These are phyloP conservation scores for Ylistrum balloti DNA, from an alignment of 1,140 invertebrate species.

Conservation along the genomic window DNA sequence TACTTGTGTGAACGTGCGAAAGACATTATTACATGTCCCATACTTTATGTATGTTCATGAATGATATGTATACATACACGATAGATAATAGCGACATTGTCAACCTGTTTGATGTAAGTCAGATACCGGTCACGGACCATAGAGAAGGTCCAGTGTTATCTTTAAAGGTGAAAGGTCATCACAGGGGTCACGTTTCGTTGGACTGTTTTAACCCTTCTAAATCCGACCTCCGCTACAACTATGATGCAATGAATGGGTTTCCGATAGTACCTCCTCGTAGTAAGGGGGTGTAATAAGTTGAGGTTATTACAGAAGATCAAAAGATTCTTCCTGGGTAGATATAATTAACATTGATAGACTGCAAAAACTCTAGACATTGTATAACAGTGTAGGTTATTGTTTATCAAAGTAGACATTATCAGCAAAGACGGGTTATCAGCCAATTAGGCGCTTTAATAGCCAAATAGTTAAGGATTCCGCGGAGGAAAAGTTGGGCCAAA, in stretches of 20 bases:
- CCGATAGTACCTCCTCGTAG: conserved; percentile 1
- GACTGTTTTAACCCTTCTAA: conserved; percentile 33
- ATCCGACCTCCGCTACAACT: conserved; percentile 24
- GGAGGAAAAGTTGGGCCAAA: conserved; percentile 12
- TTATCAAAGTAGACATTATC: neutral
- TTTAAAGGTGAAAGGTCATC: conserved; percentile 33
- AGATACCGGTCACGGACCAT: neutral
- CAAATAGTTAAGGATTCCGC: neutral
- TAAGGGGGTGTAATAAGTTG: conserved; percentile 1
- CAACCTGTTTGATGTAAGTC: conserved; percentile 6
- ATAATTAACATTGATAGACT: conserved; percentile 29
- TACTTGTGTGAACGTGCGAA: conserved; percentile 38
- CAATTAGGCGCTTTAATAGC: neutral
- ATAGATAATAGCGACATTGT: conserved; percentile 2
- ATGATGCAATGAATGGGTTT: conserved; percentile 17
- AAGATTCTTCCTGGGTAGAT: conserved; percentile 26
- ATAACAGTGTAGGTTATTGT: conserved; percentile 3
- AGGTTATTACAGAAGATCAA: conserved; percentile 35
- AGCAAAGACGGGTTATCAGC: neutral
- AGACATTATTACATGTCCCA: neutral
- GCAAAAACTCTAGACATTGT: neutral
- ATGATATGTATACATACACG: neutral
- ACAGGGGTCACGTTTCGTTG: neutral
- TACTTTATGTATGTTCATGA: neutral
- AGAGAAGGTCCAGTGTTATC: conserved; percentile 1